Evolutionary conservation across 2,113 vertebrate genomes (phyloP).

Genomic region (Datnioides undecimradiatus): DNA sequence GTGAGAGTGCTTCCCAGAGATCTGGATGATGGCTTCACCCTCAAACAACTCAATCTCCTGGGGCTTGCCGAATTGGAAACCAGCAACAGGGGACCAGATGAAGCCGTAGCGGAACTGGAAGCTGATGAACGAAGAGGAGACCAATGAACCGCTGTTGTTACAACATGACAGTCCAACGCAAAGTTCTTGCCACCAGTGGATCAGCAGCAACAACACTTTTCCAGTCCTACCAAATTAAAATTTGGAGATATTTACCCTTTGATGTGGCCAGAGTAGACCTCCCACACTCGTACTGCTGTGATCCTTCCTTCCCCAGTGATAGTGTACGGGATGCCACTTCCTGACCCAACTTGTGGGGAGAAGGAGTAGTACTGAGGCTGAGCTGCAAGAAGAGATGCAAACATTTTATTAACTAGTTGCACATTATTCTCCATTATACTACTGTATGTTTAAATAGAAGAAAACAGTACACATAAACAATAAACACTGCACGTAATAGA

Average conservation of each 20-base stretch:
- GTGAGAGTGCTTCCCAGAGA: conserved; percentile 34
- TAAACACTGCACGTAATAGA: no score
- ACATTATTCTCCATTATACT: neutral
- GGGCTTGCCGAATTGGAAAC: accelerated
- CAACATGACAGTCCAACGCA: no score
- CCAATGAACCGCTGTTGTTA: no score
- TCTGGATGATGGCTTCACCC: conserved; percentile 37
- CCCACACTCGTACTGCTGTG: conserved; percentile 44
- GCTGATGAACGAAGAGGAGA: conserved; percentile 4
- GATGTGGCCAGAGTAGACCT: neutral
- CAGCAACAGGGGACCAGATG: neutral
- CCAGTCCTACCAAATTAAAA: no score
- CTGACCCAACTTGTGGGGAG: conserved; percentile 24
- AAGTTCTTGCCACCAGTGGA: no score
- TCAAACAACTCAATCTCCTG: conserved; percentile 13
- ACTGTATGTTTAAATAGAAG: no score
- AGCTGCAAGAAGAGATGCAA: neutral
- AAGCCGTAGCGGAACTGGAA: conserved; percentile 29
- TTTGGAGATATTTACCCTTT: conserved; percentile 39
- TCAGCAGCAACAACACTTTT: no score
- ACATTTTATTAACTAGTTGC: neutral
- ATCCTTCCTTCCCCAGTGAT: conserved; percentile 38
- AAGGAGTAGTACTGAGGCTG: conserved; percentile 11
- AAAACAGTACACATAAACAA: no score
- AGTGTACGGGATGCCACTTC: neutral